Base-by-base conservation (phyloP, 2,113 vertebrate species). In the Gopherus flavomarginatus region DNA sequence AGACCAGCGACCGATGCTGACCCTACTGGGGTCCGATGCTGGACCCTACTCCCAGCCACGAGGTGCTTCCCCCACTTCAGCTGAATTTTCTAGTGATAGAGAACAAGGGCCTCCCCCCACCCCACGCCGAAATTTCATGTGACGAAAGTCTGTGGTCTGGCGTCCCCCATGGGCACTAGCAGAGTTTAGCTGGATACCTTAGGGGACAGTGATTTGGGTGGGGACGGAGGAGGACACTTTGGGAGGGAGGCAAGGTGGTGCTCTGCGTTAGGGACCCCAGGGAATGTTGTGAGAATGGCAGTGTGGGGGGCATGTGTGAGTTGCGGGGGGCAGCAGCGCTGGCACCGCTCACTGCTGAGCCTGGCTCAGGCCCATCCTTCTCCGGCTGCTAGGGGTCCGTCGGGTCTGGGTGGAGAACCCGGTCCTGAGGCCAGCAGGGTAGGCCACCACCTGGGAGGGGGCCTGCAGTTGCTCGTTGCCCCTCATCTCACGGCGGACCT, bases 401-500 rank as follows among this genome's bases (percentile, higher is more conserved):
- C 98, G 98, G 69, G 92, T 81, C 92, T 97, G 98, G 59, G 95
- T 35, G 54, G 89, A 69, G 8, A 62, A 91, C 11, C 95, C 95
- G 79, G 96, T 97, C 82, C 11, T 87, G 93, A 98, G 98, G 8
- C 98, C 98, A 4, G 97, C 98, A 26, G 98, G 97, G 85, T 98
- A 99, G 90, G 98, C 98, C 56, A 98, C 96, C 42, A 98, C 98
- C 52, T 98, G 98, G 52, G 98, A 97, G 31, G 98, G 96, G 24
- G 96, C 97, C 59, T 98, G 97, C 93, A 98, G 97, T 53, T 97
- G 44, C 93, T 98, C 98, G 0, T 97, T 83, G 57, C 98, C 83
- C 1, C 99, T 98, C 99, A 99, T 99, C 92, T 99, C 99, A 81
- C 98, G 97, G 0, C 98, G 99, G 98, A 99, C 99, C 94, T 99